These are phyloP conservation scores for Phoebastria nigripes DNA, from an alignment of 2,797 vertebrate species.

Conservation along the genomic window DNA sequence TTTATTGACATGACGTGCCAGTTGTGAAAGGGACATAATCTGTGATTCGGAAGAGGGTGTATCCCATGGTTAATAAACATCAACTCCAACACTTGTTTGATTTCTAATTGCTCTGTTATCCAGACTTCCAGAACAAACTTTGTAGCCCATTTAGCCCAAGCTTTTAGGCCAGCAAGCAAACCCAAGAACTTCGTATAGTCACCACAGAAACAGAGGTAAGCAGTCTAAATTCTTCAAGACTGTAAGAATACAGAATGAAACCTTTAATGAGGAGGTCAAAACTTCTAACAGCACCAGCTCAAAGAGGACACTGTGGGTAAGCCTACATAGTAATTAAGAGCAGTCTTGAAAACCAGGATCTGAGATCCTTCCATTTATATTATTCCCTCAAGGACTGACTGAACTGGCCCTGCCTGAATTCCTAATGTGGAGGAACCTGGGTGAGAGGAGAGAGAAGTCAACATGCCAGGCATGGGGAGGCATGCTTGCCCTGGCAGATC, in stretches of 20 bases:
- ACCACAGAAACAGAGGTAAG: neutral
- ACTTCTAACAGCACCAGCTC: neutral
- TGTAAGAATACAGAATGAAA: neutral
- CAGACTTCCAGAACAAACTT: neutral
- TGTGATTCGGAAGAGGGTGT: neutral
- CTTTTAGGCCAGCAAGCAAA: neutral
- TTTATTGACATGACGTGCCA: neutral
- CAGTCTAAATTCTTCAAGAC: neutral
- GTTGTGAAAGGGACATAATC: neutral
- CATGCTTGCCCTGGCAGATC: neutral
- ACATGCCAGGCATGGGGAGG: neutral
- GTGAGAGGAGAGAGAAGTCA: neutral
- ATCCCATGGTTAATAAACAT: neutral
- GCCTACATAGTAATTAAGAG: neutral
- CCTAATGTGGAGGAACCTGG: neutral
- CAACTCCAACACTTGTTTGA: neutral
- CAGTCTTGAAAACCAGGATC: neutral
- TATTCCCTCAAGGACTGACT: neutral
- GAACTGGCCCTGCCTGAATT: slow-evolving; percentile 14
- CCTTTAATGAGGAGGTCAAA: neutral
- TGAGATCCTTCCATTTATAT: neutral
- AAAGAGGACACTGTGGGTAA: neutral
- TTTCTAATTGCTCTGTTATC: neutral
- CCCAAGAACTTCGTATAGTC: neutral
- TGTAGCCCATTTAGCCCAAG: neutral